phyloP scores from a whole-genome alignment of 2,888 invertebrate genomes.

The Agapetus fuscipes region DNA sequence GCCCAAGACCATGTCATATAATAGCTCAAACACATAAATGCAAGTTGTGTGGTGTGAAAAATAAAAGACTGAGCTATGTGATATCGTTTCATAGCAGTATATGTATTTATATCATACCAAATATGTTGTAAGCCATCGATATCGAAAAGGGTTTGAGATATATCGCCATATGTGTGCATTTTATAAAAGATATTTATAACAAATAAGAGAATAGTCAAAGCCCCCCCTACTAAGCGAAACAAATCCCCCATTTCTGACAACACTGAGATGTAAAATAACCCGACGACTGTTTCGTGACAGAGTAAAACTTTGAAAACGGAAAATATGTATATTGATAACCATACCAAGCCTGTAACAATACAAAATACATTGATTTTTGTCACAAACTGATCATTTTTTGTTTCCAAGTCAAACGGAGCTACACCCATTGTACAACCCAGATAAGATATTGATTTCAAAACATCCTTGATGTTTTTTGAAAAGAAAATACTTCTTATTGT shows the following conservation, averaged over 20 bases:
- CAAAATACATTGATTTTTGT: too few species aligned
- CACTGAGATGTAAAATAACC: not conserved
- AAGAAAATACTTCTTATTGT: constrained; percentile 1
- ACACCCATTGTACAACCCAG: constrained; percentile 1
- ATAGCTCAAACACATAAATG: not conserved
- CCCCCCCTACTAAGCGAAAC: not conserved
- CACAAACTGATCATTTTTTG: constrained; percentile 3
- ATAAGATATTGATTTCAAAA: constrained; percentile 3
- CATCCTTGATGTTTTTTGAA: constrained; percentile 1
- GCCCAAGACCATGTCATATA: not conserved
- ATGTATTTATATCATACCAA: not conserved
- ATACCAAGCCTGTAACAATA: too few species aligned
- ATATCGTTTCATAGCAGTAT: not conserved
- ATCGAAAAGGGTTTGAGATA: not conserved
- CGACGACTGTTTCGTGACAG: constrained; percentile 1
- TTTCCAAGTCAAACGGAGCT: constrained; percentile 4
- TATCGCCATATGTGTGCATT: not conserved
- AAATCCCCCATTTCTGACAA: not conserved
- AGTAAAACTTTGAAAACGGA: not conserved
- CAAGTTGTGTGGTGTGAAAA: not conserved
- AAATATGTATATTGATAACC: not conserved
- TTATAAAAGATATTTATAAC: constrained; percentile 1
- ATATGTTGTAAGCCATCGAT: not conserved
- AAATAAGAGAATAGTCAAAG: not conserved
- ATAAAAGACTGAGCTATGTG: not conserved